Conservation (phyloP, 2,113 vertebrate species). For the Caretta caretta region DNA sequence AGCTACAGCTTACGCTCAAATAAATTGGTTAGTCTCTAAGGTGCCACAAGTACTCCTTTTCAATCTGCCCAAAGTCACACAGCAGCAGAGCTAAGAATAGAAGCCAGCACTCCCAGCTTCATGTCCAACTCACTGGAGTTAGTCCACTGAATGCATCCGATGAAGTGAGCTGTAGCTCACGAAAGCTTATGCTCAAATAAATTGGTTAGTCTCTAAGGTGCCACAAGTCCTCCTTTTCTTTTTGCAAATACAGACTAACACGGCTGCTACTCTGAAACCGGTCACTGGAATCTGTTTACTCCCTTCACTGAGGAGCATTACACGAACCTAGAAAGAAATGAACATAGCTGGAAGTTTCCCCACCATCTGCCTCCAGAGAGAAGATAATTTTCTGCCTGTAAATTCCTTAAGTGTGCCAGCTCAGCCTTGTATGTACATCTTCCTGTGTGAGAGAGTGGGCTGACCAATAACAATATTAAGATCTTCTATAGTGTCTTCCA, state of each 20-base stretch:
- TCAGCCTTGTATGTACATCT: background rate
- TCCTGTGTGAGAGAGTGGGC: background rate
- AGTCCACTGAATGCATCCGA: too few relatives aligned
- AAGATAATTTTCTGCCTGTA: background rate
- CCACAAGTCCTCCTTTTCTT: too few relatives aligned
- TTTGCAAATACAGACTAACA: too few relatives aligned
- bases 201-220: too few relatives aligned
- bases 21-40: too few relatives aligned
- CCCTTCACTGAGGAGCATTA: background rate
- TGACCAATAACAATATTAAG: background rate
- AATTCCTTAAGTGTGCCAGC: background rate
- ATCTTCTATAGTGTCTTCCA: background rate
- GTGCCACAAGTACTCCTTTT: too few relatives aligned
- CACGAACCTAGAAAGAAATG: background rate
- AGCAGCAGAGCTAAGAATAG: background rate
- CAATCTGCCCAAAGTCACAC: background rate
- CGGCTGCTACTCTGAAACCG: too few relatives aligned
- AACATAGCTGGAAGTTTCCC: background rate
- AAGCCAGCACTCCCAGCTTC: background rate
- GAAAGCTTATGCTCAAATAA: too few relatives aligned
- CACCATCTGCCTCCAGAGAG: background rate
- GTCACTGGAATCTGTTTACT: background rate
- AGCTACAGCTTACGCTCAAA: too few relatives aligned
- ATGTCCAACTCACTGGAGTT: background rate
- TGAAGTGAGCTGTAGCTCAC: too few relatives aligned